A percentile compares a stretch with the other conserved stretches of the same genome.
Conservation (phyloP, 2,888 invertebrate genomes). For the Drosophila multiciliata region DNA sequence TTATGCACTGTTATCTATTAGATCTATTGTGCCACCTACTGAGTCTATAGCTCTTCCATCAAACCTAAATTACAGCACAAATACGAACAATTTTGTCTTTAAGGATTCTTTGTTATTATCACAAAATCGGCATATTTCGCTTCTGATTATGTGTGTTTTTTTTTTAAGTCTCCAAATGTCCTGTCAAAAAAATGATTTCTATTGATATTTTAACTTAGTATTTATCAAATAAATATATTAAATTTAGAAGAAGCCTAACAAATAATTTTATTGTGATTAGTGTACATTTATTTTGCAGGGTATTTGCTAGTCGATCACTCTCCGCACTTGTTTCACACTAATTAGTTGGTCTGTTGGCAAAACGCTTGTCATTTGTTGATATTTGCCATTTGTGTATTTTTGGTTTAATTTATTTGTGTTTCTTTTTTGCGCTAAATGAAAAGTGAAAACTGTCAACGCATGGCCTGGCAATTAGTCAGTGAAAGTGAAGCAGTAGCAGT, state of each 20-base stretch:
- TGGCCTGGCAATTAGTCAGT: slow-evolving; percentile 61
- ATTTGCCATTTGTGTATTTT: slow-evolving; percentile 18
- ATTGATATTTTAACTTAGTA: neutral
- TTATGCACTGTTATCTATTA: neutral
- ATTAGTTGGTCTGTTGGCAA: neutral
- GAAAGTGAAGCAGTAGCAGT: slow-evolving; percentile 56
- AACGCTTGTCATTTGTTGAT: slow-evolving; percentile 27
- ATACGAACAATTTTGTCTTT: neutral
- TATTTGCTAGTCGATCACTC: neutral
- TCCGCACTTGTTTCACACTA: neutral
- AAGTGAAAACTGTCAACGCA: slow-evolving; percentile 69
- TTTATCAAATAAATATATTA: neutral
- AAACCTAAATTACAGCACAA: no score
- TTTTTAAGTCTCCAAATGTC: no score
- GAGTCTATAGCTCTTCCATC: no score
- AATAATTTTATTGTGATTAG: accelerated
- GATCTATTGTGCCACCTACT: neutral
- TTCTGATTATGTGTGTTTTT: no score
- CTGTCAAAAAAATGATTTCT: no score
- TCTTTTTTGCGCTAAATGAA: slow-evolving; percentile 51
- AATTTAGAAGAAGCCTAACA: neutral
- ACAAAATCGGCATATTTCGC: neutral
- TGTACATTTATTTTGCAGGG: neutral
- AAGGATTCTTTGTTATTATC: neutral
- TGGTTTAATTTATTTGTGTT: neutral